Base-by-base conservation (phyloP, 1,140 invertebrate species). In the Amphibalanus amphitrite region DNA sequence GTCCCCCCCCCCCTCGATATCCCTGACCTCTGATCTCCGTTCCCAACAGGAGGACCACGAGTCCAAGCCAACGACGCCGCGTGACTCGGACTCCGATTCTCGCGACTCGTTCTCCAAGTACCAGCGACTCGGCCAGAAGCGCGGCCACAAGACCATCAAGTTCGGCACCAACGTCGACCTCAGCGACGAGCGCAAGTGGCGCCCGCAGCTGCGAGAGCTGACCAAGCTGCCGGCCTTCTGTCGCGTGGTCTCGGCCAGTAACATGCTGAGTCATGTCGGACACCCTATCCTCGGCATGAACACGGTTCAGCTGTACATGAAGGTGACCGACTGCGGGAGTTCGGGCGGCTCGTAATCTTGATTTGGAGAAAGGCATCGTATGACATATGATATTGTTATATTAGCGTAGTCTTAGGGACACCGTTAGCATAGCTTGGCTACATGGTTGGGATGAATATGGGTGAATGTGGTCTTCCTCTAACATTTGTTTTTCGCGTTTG, bases 111-210 rank as follows among this genome's bases (percentile, higher is more conserved):
- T 85, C 0, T 85, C 84, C 6, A 83, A 82, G 75, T 83, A 83
- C 67, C 82, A 83, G 65, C 28, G 26, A 17, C n/a, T 67, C 26
- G 65, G 26, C 69, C 74, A 75, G 74, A 78, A 78, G 69, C 76
- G 77, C 69, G 77, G 78, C 26, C 78, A 77, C 26, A 82, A 82
- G 74, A 82, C 82, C 74, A 84, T 88, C 64, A 88, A 89, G 78
- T 99, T 99, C 83, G 97, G 97, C 38, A 99, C 97, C n/a, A 99
- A 99, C 82, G 95, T 99, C 0, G 97, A 99, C 83, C 82, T 99
- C 23, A 98, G 95, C 0, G 96, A 99, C 80, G 94, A 98, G 77
- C 86, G 89, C 69, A 98, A 98, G 82, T 99, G 96, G 95, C 86
- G 90, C 69, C 79, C 86, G 0, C 97, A 99, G 78, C 82, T 99